These are phyloP conservation scores for Homarus americanus DNA, from an alignment of 1,140 invertebrate genomes.

Conservation along the genomic window DNA sequence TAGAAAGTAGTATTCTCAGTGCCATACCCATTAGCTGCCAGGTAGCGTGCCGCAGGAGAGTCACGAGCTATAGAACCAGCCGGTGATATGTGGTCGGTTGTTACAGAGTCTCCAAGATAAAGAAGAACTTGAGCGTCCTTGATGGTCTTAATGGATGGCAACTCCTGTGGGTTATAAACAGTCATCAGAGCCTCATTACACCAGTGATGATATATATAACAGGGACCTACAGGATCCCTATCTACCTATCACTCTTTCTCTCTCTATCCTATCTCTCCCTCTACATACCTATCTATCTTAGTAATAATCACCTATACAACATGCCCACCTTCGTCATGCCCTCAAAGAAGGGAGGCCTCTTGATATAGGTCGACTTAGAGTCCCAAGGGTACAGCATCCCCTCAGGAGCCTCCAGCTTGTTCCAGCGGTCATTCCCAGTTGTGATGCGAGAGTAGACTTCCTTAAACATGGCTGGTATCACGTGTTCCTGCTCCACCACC, in stretches of 20 bases:
- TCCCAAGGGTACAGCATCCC: conserved; percentile 96
- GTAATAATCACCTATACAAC: not conserved
- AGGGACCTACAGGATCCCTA: too few relatives aligned
- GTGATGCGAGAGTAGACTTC: conserved; percentile 94
- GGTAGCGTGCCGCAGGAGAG: conserved; percentile 94
- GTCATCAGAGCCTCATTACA: conserved; percentile 43
- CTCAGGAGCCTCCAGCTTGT: conserved; percentile 87
- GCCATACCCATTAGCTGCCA: conserved; percentile 85
- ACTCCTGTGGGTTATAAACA: conserved; percentile 77
- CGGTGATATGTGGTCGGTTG: conserved; percentile 99
- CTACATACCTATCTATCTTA: not conserved
- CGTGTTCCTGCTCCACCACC: conserved; percentile 90
- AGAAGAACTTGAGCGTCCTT: conserved; percentile 88
- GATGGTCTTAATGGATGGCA: conserved; percentile 78
- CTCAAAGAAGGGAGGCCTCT: conserved; percentile 97
- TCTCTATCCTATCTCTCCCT: not conserved
- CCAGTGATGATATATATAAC: too few relatives aligned
- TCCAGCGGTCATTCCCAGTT: conserved; percentile 87
- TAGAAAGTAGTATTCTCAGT: not conserved
- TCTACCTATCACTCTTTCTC: not conserved
- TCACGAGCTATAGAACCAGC: conserved; percentile 97
- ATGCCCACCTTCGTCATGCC: conserved; percentile 83
- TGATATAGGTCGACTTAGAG: conserved; percentile 94
- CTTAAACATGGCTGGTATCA: conserved; percentile 98
- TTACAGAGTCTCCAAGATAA: conserved; percentile 95